These are phyloP conservation scores for Suillia variegata DNA, from an alignment of 2,888 invertebrate genomes.

Conservation along the genomic window DNA sequence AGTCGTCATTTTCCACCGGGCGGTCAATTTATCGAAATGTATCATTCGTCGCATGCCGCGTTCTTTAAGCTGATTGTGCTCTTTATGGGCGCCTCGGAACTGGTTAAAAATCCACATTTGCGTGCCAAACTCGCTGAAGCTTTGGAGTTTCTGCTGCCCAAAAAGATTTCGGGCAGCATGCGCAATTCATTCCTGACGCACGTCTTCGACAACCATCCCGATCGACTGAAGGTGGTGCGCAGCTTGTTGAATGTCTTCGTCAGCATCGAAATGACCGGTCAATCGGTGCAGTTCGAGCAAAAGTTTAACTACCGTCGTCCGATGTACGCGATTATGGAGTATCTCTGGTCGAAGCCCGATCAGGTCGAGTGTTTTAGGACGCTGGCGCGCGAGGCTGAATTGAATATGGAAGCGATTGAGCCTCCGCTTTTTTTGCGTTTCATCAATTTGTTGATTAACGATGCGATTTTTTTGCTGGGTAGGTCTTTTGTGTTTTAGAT, in stretches of 20 bases:
- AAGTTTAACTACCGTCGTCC: slow-evolving; percentile 96
- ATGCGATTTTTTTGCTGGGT: slow-evolving; percentile 90
- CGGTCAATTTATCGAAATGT: slow-evolving; percentile 71
- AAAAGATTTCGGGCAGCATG: slow-evolving; percentile 60
- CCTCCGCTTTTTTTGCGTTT: slow-evolving; percentile 94
- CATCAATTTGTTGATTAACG: slow-evolving; percentile 95
- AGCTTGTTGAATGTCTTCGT: slow-evolving; percentile 90
- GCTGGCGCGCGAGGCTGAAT: slow-evolving; percentile 80
- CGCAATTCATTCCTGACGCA: slow-evolving; percentile 67
- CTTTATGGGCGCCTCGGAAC: slow-evolving; percentile 83
- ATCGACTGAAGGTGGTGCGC: slow-evolving; percentile 75
- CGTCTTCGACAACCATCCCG: slow-evolving; percentile 78
- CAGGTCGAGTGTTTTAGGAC: slow-evolving; percentile 78
- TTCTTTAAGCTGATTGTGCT: slow-evolving; percentile 80
- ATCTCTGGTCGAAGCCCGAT: slow-evolving; percentile 82
- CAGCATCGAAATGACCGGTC: slow-evolving; percentile 97
- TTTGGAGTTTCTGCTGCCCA: slow-evolving; percentile 83
- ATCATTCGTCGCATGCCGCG: slow-evolving; percentile 64
- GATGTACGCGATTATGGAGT: slow-evolving; percentile 93
- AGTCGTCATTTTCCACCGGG: slow-evolving; percentile 70
- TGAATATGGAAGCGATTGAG: slow-evolving; percentile 86
- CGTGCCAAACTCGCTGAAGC: slow-evolving; percentile 89
- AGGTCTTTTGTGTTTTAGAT: slow-evolving; percentile 6
- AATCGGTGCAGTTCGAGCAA: slow-evolving; percentile 93
- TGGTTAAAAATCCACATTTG: slow-evolving; percentile 89